A percentile compares a stretch with the other conserved stretches of the same genome.
phyloP scores from a whole-genome alignment of 2,888 invertebrate species.

The Terebella lapidaria region DNA sequence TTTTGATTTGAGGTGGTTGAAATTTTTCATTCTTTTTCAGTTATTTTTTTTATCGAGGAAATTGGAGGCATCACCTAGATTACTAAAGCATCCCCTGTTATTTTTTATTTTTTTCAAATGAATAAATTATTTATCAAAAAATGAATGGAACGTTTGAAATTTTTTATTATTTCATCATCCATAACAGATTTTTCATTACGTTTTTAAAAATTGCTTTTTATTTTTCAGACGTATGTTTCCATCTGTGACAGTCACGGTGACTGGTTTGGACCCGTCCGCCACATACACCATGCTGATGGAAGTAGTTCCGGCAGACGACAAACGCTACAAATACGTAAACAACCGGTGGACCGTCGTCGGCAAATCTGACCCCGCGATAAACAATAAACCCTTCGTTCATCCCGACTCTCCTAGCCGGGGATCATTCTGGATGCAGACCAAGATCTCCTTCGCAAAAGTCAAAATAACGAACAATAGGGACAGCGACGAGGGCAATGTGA shows the following conservation, averaged over 20 bases:
- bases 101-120: not conserved
- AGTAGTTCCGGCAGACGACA: slow-evolving; percentile 7
- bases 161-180: no score
- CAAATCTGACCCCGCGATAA: not conserved
- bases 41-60: not conserved
- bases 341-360: slow-evolving; percentile 10
- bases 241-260: slow-evolving; percentile 3
- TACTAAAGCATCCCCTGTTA: no score
- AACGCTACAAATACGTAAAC: slow-evolving; percentile 12
- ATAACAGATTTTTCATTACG: no score
- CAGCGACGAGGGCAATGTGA: slow-evolving; percentile 1
- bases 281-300: slow-evolving; percentile 7
- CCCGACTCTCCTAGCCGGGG: slow-evolving; percentile 14
- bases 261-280: not conserved
- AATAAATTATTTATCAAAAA: not conserved
- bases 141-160: no score
- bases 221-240: slow-evolving; percentile 16
- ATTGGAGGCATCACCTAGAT: not conserved
- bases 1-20: no score
- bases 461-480: slow-evolving; percentile 14
- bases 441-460: slow-evolving; percentile 11
- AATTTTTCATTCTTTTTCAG: no score
- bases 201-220: no score
- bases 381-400: slow-evolving; percentile 5
- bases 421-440: slow-evolving; percentile 7